Conservation (phyloP, 2,797 vertebrate species). For the Amphiprion clarkii region DNA sequence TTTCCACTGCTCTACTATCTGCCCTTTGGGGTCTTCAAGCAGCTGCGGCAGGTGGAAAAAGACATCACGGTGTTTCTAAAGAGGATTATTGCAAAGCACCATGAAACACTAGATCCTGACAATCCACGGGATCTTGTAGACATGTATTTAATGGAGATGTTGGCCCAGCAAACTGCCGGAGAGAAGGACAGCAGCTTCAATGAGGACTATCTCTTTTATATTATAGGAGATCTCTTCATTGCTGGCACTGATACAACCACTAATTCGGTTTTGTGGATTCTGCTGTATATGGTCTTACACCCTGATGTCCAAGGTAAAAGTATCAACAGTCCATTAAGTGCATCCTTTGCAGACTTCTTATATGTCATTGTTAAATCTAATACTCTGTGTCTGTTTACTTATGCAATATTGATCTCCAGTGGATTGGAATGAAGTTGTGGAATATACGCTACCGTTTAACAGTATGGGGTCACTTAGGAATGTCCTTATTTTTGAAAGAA, state of each 20-base stretch:
- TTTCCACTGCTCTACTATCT: slow-evolving; percentile 92
- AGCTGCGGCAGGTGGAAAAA: slow-evolving; percentile 88
- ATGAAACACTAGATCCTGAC: slow-evolving; percentile 84
- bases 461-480: no score
- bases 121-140: slow-evolving; percentile 94
- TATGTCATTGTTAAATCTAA: neutral
- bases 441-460: no score
- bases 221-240: slow-evolving; percentile 95
- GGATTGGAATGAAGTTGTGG: neutral
- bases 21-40: slow-evolving; percentile 91
- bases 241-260: slow-evolving; percentile 97
- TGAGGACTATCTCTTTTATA: slow-evolving; percentile 95
- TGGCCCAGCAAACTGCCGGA: slow-evolving; percentile 70
- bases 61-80: slow-evolving; percentile 93
- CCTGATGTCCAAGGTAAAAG: slow-evolving; percentile 91
- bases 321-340: neutral
- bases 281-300: slow-evolving; percentile 92
- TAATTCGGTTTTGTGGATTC: slow-evolving; percentile 94
- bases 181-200: slow-evolving; percentile 88
- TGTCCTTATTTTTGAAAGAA: no score
- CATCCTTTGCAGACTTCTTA: neutral
- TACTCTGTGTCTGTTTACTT: neutral
- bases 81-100: slow-evolving; percentile 90
- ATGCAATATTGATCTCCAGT: neutral
- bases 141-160: slow-evolving; percentile 92